Percentiles rank a stretch among this genome's conserved stretches.
These are phyloP conservation scores for Argentina silus DNA, from an alignment of 2,797 vertebrate genomes.

Conservation along the genomic window DNA sequence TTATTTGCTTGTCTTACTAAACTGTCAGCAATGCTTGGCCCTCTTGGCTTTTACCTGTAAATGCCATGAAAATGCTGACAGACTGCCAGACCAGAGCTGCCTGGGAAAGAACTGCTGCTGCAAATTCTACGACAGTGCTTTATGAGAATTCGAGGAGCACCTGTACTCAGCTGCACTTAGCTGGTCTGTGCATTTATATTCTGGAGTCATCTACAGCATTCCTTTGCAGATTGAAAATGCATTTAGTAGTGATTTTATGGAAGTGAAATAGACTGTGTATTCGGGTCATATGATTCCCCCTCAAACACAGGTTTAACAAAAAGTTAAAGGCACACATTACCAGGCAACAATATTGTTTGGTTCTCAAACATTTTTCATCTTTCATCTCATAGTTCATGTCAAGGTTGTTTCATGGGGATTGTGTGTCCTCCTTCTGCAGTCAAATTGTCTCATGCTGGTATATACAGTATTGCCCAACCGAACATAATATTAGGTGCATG, in stretches of 20 bases:
- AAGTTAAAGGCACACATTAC: conserved; percentile 32
- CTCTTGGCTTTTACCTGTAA: conserved; percentile 71
- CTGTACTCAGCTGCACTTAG: conserved; percentile 14
- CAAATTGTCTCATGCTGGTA: background rate
- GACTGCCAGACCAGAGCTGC: conserved; percentile 58
- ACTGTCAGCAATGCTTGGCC: conserved; percentile 69
- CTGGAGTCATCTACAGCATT: conserved; percentile 10
- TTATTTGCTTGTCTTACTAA: conserved; percentile 73
- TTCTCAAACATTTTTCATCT: background rate
- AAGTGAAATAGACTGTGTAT: conserved; percentile 31
- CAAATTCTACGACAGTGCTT: conserved; percentile 36
- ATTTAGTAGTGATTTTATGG: conserved; percentile 30
- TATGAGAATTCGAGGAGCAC: conserved; percentile 51
- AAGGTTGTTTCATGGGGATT: conserved; percentile 44
- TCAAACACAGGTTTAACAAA: background rate
- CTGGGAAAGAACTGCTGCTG: conserved; percentile 44
- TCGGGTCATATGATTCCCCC: background rate
- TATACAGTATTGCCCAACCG: conserved; percentile 46
- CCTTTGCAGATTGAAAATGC: conserved; percentile 36
- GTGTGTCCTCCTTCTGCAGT: conserved; percentile 34
- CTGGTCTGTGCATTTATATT: conserved; percentile 34
- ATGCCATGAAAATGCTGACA: conserved; percentile 72
- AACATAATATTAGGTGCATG: conserved; percentile 55
- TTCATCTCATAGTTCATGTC: conserved; percentile 5
- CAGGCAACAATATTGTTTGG: background rate